These are phyloP conservation scores for Epirrita christyi DNA, from an alignment of 2,888 invertebrate genomes.

Conservation along the genomic window DNA sequence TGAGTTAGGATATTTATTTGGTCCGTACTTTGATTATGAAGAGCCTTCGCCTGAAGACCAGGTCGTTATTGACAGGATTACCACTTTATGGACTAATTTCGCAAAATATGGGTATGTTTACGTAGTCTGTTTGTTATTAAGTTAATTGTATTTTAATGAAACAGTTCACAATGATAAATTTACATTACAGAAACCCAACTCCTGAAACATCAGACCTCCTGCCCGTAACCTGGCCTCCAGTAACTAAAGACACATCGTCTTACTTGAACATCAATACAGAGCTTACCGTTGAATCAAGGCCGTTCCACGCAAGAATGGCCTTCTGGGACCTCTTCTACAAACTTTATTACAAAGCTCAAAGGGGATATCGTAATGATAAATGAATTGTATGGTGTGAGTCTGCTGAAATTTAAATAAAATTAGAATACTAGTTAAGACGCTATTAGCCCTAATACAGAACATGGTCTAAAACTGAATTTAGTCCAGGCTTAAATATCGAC, in stretches of 20 bases:
- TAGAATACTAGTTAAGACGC: no score
- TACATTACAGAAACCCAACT: slow-evolving; percentile 45
- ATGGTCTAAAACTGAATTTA: no score
- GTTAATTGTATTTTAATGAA: no score
- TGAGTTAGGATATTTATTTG: slow-evolving; percentile 38
- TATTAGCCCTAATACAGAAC: no score
- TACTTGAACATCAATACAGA: slow-evolving; percentile 38
- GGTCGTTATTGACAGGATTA: slow-evolving; percentile 31
- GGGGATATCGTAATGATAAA: slow-evolving; percentile 22
- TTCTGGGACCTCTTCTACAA: slow-evolving; percentile 48
- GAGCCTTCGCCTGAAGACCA: slow-evolving; percentile 32
- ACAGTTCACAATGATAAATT: neutral
- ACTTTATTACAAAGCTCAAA: slow-evolving; percentile 31
- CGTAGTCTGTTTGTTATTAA: neutral
- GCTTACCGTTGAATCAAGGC: slow-evolving; percentile 29
- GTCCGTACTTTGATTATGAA: slow-evolving; percentile 2
- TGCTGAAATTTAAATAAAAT: no score
- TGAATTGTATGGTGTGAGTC: neutral
- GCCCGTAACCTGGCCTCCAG: slow-evolving; percentile 43
- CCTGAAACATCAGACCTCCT: slow-evolving; percentile 40
- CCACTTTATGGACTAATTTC: slow-evolving; percentile 43
- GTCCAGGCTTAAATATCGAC: no score
- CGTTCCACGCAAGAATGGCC: slow-evolving; percentile 40
- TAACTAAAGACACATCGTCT: slow-evolving; percentile 27
- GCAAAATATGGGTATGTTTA: slow-evolving; percentile 40